phyloP scores from a whole-genome alignment of 2,888 invertebrate species.

The Loripinus fragilis region DNA sequence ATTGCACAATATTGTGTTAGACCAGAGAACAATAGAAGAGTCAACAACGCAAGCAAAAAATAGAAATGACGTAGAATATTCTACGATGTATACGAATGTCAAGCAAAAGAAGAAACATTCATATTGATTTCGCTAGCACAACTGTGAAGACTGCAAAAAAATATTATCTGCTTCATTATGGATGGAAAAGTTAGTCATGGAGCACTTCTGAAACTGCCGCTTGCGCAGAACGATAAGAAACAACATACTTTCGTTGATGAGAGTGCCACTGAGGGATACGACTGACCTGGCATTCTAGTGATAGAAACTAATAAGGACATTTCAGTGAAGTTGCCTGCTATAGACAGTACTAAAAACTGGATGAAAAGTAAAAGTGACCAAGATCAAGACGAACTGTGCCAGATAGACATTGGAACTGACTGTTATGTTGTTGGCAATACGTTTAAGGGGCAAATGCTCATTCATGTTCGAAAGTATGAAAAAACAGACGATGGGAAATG shows the following conservation, averaged over 20 bases:
- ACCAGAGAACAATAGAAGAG: too few species aligned
- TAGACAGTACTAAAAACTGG: neutral
- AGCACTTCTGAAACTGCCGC: neutral
- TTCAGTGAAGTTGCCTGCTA: neutral
- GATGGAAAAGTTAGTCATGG: neutral
- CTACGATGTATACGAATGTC: too few species aligned
- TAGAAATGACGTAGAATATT: too few species aligned
- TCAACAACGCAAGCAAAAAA: too few species aligned
- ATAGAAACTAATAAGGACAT: conserved; percentile 1
- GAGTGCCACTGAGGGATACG: neutral
- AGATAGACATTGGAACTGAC: neutral
- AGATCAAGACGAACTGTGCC: neutral
- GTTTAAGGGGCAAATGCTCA: conserved; percentile 13
- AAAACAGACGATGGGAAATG: neutral
- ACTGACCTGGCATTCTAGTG: neutral
- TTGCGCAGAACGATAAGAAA: neutral
- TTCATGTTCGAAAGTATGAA: conserved; percentile 9
- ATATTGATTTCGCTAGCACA: too few species aligned
- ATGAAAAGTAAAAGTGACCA: neutral
- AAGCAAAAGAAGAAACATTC: neutral
- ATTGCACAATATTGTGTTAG: too few species aligned
- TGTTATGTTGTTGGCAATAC: conserved; percentile 15
- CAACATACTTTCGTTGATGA: neutral
- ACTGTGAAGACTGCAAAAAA: neutral
- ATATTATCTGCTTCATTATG: conserved; percentile 5